Conservation (phyloP, 92 coral and sea anemone species). For the Bergia puertoricense region DNA sequence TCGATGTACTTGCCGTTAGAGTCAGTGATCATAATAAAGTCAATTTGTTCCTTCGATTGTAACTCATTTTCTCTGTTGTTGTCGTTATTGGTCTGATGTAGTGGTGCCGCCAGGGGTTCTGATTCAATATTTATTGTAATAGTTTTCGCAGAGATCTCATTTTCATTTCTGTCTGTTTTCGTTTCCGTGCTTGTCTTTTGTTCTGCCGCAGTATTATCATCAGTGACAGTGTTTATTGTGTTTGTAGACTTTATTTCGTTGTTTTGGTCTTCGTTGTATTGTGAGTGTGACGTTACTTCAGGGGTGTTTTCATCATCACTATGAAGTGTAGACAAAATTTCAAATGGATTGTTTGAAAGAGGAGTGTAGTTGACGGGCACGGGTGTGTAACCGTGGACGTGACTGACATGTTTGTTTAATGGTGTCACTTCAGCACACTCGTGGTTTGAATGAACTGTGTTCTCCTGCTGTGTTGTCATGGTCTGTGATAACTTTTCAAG, state of each 20-base stretch:
- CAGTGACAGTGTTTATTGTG: neutral
- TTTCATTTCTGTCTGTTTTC: no score
- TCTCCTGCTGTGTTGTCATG: neutral
- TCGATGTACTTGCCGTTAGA: conserved; percentile 31
- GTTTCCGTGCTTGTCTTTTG: no score
- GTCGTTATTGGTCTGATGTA: neutral
- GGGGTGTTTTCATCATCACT: neutral
- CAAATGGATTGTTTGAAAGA: neutral
- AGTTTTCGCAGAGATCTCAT: no score
- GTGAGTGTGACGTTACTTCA: neutral
- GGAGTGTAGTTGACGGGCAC: no score
- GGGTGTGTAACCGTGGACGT: no score
- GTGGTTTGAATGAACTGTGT: neutral
- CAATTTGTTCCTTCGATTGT: neutral
- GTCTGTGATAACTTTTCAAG: neutral
- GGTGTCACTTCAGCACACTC: no score
- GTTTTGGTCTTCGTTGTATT: neutral
- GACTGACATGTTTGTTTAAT: no score
- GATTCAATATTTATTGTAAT: no score
- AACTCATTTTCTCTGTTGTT: neutral
- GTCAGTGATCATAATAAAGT: conserved; percentile 9
- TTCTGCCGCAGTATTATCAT: no score
- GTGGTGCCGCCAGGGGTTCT: no score
- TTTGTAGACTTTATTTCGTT: no score
- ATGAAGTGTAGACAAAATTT: neutral